Base-by-base conservation (phyloP, 2,888 invertebrate genomes). In the Epirrhoe tristata region DNA sequence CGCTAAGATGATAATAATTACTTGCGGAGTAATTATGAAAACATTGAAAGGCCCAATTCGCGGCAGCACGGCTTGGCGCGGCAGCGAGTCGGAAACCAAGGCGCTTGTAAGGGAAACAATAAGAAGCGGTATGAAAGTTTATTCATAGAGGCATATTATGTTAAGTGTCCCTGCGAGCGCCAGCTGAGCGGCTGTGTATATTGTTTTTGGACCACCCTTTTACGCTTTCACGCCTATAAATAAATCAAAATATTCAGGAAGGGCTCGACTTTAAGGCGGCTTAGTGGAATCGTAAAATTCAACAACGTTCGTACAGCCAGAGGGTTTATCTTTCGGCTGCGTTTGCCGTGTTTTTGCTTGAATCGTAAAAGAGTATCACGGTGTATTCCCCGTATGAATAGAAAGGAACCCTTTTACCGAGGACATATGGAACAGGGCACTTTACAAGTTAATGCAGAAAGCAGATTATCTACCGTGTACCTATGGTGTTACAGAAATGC, bases 211-310 rank as follows among this genome's bases (percentile, higher is more conserved):
- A 86, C 88, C 88, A 91, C 89, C 91, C 91, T 89, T 92, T 91
- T 89, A 91, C 89, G 88, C 89, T 83, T 89, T 90, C 84, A 86
- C 88, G 87, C 89, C 91, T 88, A 91, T 93, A 93, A 93, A 93
- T 93, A 93, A 93, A 93, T 93, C 93, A 93, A 93, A 93, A 93
- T 93, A 93, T 93, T 91, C 92, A 91, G 91, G 89, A 91, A 92
- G 90, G 91, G 91, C 91, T 84, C 89, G 91, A 91, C 89, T 93
- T 91, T 89, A 89, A 91, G 92, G 90, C 90, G 91, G 93, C 93
- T 93, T 93, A 93, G 90, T 87, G 84, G 90, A 93, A 92, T 93
- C 93, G 91, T 93, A 93, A 93, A 93, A 93, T 91, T 92, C 91
- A 92, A 92, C 91, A 92, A 86, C 91, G 88, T 85, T 87, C 85